These are phyloP conservation scores for Teleiodes luculella DNA, from an alignment of 2,888 invertebrate species.

Conservation along the genomic window DNA sequence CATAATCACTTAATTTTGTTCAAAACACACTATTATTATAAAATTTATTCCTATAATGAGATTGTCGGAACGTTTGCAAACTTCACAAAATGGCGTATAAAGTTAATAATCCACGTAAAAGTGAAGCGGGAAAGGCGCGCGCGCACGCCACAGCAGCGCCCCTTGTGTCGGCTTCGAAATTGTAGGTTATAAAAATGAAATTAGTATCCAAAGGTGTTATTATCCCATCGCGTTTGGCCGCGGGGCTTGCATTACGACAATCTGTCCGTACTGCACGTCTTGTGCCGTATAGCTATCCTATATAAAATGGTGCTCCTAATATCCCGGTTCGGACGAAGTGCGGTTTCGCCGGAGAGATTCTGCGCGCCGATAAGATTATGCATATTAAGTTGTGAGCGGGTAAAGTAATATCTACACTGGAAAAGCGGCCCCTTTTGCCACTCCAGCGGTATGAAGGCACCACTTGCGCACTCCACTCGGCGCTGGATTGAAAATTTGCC, in stretches of 20 bases:
- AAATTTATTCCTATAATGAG: slow-evolving; percentile 71
- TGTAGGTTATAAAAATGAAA: slow-evolving; percentile 80
- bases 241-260: slow-evolving; percentile 78
- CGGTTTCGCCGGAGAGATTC: slow-evolving; percentile 71
- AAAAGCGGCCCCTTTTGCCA: slow-evolving; percentile 62
- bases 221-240: slow-evolving; percentile 79
- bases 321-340: slow-evolving; percentile 73
- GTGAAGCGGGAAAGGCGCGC: slow-evolving; percentile 60
- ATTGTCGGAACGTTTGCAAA: slow-evolving; percentile 73
- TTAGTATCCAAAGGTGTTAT: slow-evolving; percentile 78
- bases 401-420: slow-evolving; percentile 75
- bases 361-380: slow-evolving; percentile 77
- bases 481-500: slow-evolving; percentile 59
- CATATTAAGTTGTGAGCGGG: slow-evolving; percentile 76
- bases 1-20: slow-evolving; percentile 75
- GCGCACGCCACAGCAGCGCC: slow-evolving; percentile 77
- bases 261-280: slow-evolving; percentile 79
- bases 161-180: slow-evolving; percentile 78
- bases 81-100: slow-evolving; percentile 77
- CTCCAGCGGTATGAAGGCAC: slow-evolving; percentile 10
- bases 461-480: slow-evolving; percentile 23
- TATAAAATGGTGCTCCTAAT: slow-evolving; percentile 79
- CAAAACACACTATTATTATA: slow-evolving; percentile 71
- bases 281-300: slow-evolving; percentile 77
- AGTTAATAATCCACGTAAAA: slow-evolving; percentile 76